Percentiles rank a stretch among this genome's conserved stretches.
Conservation (phyloP, 2,797 vertebrate genomes). For the Pseudochaenichthys georgianus region DNA sequence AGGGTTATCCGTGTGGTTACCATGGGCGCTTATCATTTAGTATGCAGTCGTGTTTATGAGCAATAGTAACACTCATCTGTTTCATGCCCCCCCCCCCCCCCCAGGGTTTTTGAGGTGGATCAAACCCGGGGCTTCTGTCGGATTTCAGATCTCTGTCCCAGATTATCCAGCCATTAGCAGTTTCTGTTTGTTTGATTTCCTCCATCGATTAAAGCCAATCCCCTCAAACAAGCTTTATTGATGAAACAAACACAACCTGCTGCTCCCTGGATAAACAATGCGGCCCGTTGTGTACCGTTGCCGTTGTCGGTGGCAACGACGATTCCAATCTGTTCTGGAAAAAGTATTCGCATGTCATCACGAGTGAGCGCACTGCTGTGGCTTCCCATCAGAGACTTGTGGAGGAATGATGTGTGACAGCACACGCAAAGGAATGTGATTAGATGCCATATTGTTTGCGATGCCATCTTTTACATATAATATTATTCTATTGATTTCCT, state of each 20-base stretch:
- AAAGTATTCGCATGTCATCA: constrained; percentile 52
- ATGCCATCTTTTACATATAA: constrained; percentile 70
- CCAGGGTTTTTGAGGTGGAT: constrained; percentile 28
- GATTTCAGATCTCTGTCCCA: constrained; percentile 68
- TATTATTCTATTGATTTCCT: constrained; percentile 81
- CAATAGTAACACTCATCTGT: background rate
- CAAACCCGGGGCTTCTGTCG: constrained; percentile 55
- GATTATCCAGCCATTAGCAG: constrained; percentile 79
- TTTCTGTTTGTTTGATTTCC: constrained; percentile 78
- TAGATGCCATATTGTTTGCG: constrained; percentile 61
- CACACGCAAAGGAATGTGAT: constrained; percentile 54
- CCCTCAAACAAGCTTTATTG: constrained; percentile 80
- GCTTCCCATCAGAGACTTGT: constrained; percentile 54
- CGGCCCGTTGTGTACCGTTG: background rate
- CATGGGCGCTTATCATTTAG: background rate
- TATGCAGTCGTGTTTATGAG: background rate
- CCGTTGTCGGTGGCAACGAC: constrained; percentile 1
- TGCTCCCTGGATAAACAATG: constrained; percentile 66
- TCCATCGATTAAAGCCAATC: constrained; percentile 80
- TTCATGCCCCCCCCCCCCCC: background rate
- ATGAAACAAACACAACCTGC: constrained; percentile 64
- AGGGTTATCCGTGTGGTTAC: too few relatives aligned
- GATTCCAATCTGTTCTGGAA: constrained; percentile 29
- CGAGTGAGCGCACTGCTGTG: background rate
- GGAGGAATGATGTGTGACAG: constrained; percentile 78